Evolutionary conservation across 2,113 vertebrate species (phyloP).

Genomic region (Cebidichthys violaceus): DNA sequence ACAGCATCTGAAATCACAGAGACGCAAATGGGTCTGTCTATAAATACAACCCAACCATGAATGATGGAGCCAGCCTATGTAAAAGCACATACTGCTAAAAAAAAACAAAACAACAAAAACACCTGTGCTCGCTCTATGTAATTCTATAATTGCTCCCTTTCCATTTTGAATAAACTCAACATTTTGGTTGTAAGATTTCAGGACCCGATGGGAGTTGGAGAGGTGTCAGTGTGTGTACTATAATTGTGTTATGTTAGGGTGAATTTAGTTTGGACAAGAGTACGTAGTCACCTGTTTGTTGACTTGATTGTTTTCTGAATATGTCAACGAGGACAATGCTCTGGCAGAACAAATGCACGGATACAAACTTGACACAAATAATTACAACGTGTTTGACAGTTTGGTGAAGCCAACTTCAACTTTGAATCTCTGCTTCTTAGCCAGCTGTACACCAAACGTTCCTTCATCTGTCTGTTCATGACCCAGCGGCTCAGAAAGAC

Average conservation of each 20-base stretch:
- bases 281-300: not conserved
- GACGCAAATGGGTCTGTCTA: conserved; percentile 66
- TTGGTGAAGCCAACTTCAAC: conserved; percentile 18
- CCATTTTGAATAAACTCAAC: conserved; percentile 6
- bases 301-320: not conserved
- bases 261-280: conserved; percentile 1
- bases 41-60: conserved; percentile 60
- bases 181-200: conserved; percentile 21
- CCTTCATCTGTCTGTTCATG: conserved; percentile 28
- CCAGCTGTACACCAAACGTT: conserved; percentile 13
- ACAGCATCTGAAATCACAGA: conserved; percentile 69
- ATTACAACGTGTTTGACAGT: not conserved
- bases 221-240: not conserved
- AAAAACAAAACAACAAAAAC: not conserved
- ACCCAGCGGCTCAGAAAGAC: conserved; percentile 55
- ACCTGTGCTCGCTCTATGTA: conserved; percentile 29
- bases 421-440: conserved; percentile 8
- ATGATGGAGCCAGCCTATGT: conserved; percentile 54
- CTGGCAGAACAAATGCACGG: not conserved
- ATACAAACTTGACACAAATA: not conserved
- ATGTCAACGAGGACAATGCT: not conserved
- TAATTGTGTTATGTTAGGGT: not conserved
- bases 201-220: conserved; percentile 2
- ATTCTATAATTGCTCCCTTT: conserved; percentile 38
- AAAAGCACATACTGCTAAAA: conserved; percentile 33